A percentile compares a stretch with the other conserved stretches of the same genome.
Conservation (phyloP, 2,888 invertebrate species). For the Scaptomyza caliginosa region DNA sequence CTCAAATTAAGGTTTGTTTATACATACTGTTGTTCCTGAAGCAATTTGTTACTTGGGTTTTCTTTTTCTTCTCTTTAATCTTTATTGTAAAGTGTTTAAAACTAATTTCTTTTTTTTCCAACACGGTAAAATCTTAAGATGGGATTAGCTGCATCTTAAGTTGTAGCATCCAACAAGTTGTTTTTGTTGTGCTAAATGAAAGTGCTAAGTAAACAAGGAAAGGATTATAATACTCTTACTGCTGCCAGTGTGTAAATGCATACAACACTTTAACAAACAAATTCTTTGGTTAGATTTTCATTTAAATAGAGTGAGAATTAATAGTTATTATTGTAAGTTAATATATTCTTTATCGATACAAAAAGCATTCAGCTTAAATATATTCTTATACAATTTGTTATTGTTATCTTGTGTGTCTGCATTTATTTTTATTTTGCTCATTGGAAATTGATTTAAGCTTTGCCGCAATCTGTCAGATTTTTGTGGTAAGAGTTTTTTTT, state of each 20-base stretch:
- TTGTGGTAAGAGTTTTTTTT: background rate
- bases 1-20: too few species aligned
- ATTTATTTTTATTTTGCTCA: too few species aligned
- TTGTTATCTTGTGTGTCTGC: background rate
- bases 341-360: too few species aligned
- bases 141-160: background rate
- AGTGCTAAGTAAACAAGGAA: background rate
- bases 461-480: background rate
- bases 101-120: too few species aligned
- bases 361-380: too few species aligned
- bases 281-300: too few species aligned
- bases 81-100: background rate
- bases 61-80: background rate
- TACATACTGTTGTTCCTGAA: background rate
- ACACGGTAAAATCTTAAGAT: too few species aligned
- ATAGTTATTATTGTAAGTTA: too few species aligned
- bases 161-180: background rate
- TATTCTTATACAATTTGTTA: conserved; percentile 18
- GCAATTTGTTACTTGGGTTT: too few species aligned
- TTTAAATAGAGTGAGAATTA: too few species aligned
- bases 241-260: too few species aligned
- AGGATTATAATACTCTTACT: background rate
- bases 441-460: conserved; percentile 46
- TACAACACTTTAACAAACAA: too few species aligned
- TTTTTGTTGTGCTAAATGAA: background rate